phyloP scores from a whole-genome alignment of 2,797 vertebrate genomes.

The Psittacula echo region DNA sequence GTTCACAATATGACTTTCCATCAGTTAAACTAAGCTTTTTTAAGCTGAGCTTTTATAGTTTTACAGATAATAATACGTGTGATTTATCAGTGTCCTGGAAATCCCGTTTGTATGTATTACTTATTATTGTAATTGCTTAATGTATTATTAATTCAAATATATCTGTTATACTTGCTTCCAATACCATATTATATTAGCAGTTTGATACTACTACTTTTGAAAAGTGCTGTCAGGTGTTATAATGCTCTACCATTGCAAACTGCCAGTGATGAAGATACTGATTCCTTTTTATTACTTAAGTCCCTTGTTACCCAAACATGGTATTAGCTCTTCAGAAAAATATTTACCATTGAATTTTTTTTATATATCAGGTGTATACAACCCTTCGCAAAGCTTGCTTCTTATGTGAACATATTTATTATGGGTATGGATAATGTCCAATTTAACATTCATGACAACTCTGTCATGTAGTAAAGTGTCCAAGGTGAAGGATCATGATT shows the following conservation, averaged over 20 bases:
- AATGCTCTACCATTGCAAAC: neutral
- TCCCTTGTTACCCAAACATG: neutral
- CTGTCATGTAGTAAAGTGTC: neutral
- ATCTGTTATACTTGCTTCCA: neutral
- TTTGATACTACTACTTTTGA: neutral
- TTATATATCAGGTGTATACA: neutral
- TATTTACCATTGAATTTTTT: neutral
- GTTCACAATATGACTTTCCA: accelerated
- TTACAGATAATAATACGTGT: neutral
- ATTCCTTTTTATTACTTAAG: neutral
- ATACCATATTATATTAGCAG: neutral
- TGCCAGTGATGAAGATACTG: neutral
- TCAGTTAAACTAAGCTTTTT: neutral
- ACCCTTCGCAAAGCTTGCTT: neutral
- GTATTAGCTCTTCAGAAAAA: neutral
- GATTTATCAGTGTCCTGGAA: neutral
- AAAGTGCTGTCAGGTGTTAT: neutral
- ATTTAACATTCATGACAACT: neutral
- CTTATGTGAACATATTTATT: accelerated
- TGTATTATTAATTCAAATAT: neutral
- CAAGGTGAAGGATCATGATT: too few species aligned
- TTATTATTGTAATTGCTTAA: neutral
- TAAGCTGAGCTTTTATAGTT: neutral
- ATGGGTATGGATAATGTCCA: neutral
- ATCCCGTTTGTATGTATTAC: neutral